Evolutionary conservation across 2,113 vertebrate species (phyloP), one percentile per base, ranked within the genome.

Genomic region (Gymnocephalus cernua): DNA sequence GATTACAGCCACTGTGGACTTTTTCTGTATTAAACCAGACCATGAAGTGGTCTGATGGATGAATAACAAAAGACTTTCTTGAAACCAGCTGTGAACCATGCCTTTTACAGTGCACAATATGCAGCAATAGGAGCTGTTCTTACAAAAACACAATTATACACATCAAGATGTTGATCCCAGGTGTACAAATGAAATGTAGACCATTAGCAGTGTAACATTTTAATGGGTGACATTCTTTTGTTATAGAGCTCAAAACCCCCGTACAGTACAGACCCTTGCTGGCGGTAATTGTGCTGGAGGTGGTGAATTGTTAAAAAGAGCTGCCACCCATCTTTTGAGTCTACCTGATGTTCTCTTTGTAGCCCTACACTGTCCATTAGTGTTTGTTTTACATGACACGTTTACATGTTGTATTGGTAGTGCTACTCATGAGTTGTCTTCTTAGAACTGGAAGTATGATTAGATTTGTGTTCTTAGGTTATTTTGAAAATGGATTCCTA

Each of bases 401-500:
- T 35, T 73, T 51, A 13, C 44, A 29, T 13, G 14, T 45, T 25
- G n/a, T n/a, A n/a, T n/a, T n/a, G 21, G 29, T 14, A 9, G 19
- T 44, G 12, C 7, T n/a, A 13, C 18, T n/a, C 18, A 53, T 13
- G 10, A 25, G 7, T 57, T 25, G 2, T 57, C 56, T 56, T 21
- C 54, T 3, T 38, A 38, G 21, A 38, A 16, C 45, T 12, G 13
- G 29, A 35, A 18, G 29, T 10, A 9, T 63, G n/a, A 29, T 44
- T 21, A 69, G 38, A 19, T 71, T 38, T 72, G 47, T 80, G 2
- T 66, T 62, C 44, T 38, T 0, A 41, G 6, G 45, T 48, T 69
- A 58, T 73, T 70, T 19, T 48, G 23, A 29, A 45, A 83, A 74
- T 3, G 63, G 48, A 78, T 88, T 63, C 45, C 56, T 35, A 35